phyloP scores from a whole-genome alignment of 2,113 vertebrate species.

The Paracanthobrama guichenoti region DNA sequence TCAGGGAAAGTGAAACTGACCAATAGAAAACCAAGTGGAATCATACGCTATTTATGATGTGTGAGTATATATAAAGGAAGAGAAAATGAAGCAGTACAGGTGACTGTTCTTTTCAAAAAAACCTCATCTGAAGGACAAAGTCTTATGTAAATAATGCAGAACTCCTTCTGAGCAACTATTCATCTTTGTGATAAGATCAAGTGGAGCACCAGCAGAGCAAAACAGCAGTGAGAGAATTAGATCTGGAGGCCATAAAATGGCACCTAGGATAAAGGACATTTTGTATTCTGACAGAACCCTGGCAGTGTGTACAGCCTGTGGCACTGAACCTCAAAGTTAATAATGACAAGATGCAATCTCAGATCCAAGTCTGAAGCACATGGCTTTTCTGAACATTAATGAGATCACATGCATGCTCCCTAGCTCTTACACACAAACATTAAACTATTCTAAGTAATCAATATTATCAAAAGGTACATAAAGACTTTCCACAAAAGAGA shows the following conservation, averaged over 20 bases:
- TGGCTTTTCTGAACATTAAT: constrained; percentile 12
- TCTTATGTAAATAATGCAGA: constrained; percentile 47
- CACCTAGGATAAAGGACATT: constrained; percentile 6
- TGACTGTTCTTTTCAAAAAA: neutral
- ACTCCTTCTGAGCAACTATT: neutral
- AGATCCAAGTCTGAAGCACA: constrained; percentile 5
- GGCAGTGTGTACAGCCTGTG: constrained; percentile 3
- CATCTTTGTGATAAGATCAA: constrained; percentile 24
- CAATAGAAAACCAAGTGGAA: neutral
- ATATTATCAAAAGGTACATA: neutral
- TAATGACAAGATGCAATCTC: constrained; percentile 37
- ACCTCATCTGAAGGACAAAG: neutral
- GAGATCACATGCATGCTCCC: neutral
- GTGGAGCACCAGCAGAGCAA: constrained; percentile 16
- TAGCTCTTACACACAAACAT: neutral
- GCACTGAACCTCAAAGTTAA: constrained; percentile 35
- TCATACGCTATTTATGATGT: neutral
- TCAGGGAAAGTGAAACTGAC: neutral
- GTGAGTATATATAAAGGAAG: neutral
- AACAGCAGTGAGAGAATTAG: constrained; percentile 12
- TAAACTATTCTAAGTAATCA: neutral
- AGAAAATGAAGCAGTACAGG: neutral
- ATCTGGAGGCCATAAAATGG: neutral
- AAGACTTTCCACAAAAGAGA: neutral
- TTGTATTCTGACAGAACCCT: constrained; percentile 36